Evolutionary conservation across 2,113 vertebrate species (phyloP), one percentile per base, ranked within the genome.

Genomic region (Glaucomys volans): DNA sequence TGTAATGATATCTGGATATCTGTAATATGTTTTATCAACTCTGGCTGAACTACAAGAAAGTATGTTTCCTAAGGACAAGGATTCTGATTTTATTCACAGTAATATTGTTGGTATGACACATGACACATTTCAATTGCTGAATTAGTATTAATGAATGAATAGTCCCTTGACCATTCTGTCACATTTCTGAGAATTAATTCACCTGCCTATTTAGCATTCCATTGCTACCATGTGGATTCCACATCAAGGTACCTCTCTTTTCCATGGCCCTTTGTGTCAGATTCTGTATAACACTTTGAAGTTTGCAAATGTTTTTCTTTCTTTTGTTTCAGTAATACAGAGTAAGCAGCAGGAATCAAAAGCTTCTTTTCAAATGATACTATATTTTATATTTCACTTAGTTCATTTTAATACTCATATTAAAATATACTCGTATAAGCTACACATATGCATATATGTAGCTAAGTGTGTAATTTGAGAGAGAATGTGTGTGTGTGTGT

Each of bases 311-410:
- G 24, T 26, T 92, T 86, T 67, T 66, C 9, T 79, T 87, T 88
- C 5, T 90, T 89, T 81, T 66, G 22, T 40, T 92, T 11, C n/a
- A 42, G 3, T 87, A 81, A 42, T 5, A 8, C 57, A 90, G 59
- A 50, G 71, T 76, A 87, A 71, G 42, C 2, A 72, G 74, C 28
- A 77, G 32, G 26, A 94, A 57, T 88, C 50, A 95, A 88, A 77
- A 52, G 14, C 35, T 87, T 92, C 66, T 82, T 32, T 76, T 93
- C 40, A 81, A 75, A 77, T 62, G 67, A 74, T 82, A 24, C 3
- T 52, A 9, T 71, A 69, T 82, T 74, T 37, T 28, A 66, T 52
- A 92, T 79, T 90, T 95, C 16, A 77, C 67, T 87, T 90, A 87
- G 6, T 47, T 69, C 40, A 82, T 52, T 69, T 44, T 79, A 83